Conservation (phyloP, 2,113 vertebrate species). For the Zosterops lateralis region DNA sequence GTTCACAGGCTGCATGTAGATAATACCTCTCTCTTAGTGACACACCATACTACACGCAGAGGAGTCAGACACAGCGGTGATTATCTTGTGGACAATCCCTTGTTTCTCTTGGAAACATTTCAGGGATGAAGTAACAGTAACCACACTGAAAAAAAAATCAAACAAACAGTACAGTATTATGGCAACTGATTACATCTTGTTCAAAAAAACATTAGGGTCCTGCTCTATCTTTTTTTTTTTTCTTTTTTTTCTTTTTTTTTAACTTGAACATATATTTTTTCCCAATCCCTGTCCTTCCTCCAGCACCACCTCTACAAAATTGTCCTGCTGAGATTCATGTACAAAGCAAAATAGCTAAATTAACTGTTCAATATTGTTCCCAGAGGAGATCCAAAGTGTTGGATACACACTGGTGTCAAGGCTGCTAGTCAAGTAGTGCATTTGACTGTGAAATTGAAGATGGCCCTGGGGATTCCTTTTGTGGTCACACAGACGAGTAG, state of each 20-base stretch:
- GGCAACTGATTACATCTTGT: conserved; percentile 63
- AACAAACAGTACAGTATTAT: conserved; percentile 66
- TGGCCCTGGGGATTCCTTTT: conserved; percentile 29
- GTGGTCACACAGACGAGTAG: not conserved
- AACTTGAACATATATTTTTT: not conserved
- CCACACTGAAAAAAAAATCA: conserved; percentile 45
- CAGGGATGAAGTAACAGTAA: conserved; percentile 68
- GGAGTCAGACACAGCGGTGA: conserved; percentile 58
- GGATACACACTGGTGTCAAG: not conserved
- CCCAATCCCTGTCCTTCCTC: not conserved
- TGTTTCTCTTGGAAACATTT: conserved; percentile 64
- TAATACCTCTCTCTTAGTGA: not conserved
- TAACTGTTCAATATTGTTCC: not conserved
- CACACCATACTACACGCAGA: conserved; percentile 23
- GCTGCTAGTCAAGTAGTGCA: not conserved
- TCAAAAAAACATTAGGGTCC: conserved; percentile 41
- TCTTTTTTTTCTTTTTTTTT: not conserved
- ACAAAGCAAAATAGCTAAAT: conserved; percentile 1
- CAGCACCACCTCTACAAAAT: not conserved
- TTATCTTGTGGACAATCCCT: conserved; percentile 47
- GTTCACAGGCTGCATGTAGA: not conserved
- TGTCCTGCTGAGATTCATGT: not conserved
- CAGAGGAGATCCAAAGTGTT: conserved; percentile 36
- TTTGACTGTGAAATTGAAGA: conserved; percentile 63
- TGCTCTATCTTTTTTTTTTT: not conserved